Base-by-base conservation (phyloP, 2,888 invertebrate genomes). In the Synergus itoensis region DNA sequence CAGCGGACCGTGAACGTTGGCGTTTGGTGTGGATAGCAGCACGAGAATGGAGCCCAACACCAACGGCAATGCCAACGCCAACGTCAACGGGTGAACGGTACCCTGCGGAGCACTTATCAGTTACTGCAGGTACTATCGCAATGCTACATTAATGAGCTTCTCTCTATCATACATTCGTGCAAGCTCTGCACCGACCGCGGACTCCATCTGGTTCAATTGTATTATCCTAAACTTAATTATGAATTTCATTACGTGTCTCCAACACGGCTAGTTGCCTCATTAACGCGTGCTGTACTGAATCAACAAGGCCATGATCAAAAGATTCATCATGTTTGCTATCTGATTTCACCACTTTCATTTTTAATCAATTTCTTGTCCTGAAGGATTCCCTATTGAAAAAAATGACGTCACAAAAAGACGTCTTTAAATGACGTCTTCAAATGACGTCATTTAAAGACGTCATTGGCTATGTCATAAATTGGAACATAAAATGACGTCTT, bases 61-160 rank as follows among this genome's bases (percentile, higher is more conserved):
- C 9, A 67, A 7, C 9, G 65, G 14, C 40, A 63, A 63, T 18
- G 63, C 16, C 21, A 63, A 63, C 21, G 36, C 28, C 16, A 28
- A 64, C 28, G 28, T 16, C 28, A 67, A 21, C 62, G 60, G 62
- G 63, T 41, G 43, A 76, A 62, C 62, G 63, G 21, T 62, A 60
- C 62, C 62, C 63, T 63, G 63, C 45, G 60, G 76, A 60, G 76
- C 43, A 86, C 80, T 87, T 87, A 87, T 87, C 85, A 86, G 86
- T 83, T 84, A 85, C 82, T 85, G 84, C 84, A 86, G 86, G 84
- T 83, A 85, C 82, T 85, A 86, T 85, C 83, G 81, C 84, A 80
- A 79, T 80, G 83, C 80, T 82, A 86, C 87, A 86, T 88, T 88
- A 88, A 88, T 86, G 87, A 88, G 85, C 81, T 82, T 83, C 84